Evolutionary conservation across 2,888 invertebrate genomes (phyloP), one percentile per base, ranked within the genome.

Genomic region (Athetis lepigone): DNA sequence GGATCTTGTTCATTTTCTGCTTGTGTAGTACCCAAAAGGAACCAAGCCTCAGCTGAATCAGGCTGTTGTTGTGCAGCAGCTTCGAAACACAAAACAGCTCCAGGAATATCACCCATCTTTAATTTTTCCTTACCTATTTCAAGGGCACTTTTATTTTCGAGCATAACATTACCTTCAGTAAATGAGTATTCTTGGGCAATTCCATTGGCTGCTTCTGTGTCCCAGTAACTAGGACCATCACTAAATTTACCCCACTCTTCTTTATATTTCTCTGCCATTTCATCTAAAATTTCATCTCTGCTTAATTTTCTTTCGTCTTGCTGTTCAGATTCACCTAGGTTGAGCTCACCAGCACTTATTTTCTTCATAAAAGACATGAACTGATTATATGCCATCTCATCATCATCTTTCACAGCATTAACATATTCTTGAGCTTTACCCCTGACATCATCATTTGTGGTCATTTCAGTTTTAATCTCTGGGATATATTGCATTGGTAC

Each of bases 1-100:
- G 98, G 97, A 91, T 99, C 99, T 93, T 97, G 99, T 95, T 99
- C 99, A 94, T 99, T 99, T 95, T 99, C 99, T 39, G 99, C 98
- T 90, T 99, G 99, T 29, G 98, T 98, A 54, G 97, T 97, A 9
- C 99, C 99, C 47, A 99, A 93, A 36, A 97, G 93, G 70, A 97
- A 96, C 99, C 99, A 99, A 1, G 97, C 97, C 90, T 98, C 97
- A 0, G 96, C 95, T 83, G 97, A 97, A 51, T 97, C 95, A 2
- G 97, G 96, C 50, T 97, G 95, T 85, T 98, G 97, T 84, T 98
- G 97, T 3, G 97, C 98, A 9, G 99, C 99, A 52, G 98, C 98
- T 93, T 99, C 99, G 93, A 99, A 99, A 85, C 99, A 98, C 25
- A 99, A 92, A 0, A 99, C 99, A 16, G 99, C 99, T 79, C 98